Evolutionary conservation across 2,888 invertebrate genomes (phyloP), one percentile per base, ranked within the genome.

Genomic region (Spilarctia lutea): DNA sequence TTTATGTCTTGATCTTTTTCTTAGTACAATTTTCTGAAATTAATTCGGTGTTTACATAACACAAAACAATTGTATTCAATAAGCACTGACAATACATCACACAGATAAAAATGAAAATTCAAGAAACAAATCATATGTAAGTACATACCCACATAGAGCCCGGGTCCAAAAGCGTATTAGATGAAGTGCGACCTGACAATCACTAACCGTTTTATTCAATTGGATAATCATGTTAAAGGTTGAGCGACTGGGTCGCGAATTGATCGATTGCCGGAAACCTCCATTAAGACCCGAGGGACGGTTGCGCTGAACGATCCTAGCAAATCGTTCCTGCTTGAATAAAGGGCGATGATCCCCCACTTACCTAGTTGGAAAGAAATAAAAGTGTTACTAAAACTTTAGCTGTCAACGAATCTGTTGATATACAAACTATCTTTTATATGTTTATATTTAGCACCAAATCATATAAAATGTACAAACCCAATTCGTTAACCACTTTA

Each of bases 241-340:
- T 81, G 77, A 75, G 83, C 79, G 87, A 87, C 86, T 87, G 83
- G 77, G 78, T 87, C 90, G 91, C 92, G 91, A 91, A 92, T 92
- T 93, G 94, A 94, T 93, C 91, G 93, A 93, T 92, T 86, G 86
- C 93, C 91, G 94, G 94, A 94, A 90, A 87, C 85, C 83, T 87
- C 82, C 87, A 90, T 91, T 84, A 68, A 52, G 73, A 77, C 84
- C 85, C 80, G 81, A 83, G 84, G 81, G 87, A 66, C 65, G 10
- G 65, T 71, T 16, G 20, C 42, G 48, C 65, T 48, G 65, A 10
- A 65, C 45, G 24, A 27, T 24, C 16, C 35, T 35, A n/a, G n/a
- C n/a, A 66, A 66, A 35, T 66, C 24, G 35, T 7, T 35, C 24
- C 18, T 7, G 48, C 30, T 30, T 68, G 68, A 68, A 24, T 48